Evolutionary conservation across 2,113 vertebrate genomes (phyloP), one percentile per base, ranked within the genome.

Genomic region (Tursiops truncatus): DNA sequence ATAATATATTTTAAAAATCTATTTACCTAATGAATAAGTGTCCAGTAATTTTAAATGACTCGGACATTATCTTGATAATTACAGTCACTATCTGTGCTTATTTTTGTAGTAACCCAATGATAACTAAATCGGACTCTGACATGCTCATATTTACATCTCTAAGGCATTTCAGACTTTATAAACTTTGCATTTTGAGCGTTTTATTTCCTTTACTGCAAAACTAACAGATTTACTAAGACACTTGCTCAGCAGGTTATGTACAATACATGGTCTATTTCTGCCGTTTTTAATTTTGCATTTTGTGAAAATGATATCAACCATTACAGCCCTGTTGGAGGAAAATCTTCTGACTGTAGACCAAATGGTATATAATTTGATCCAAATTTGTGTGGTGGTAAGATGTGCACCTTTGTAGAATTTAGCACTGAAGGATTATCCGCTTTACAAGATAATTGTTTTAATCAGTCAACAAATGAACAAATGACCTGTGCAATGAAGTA

Each of bases 391-490:
- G 25, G 36, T 47, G 0, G 13, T 63, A 53, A 23, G 13, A 91
- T 63, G 13, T 31, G 33, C 36, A 81, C 67, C 83, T 93, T 73
- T 93, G 73, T 60, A 84, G 63, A 96, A 93, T 58, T 58, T 31
- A 82, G 41, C 58, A 67, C 31, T 70, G 67, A 93, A 81, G 50
- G 50, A 94, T 95, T 82, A 79, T 95, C 53, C 80, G 28, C 77
- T 95, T 93, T 74, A 76, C 1, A 67, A 92, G 86, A 95, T 95
- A 93, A 83, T 86, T 84, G 33, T 94, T 96, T 95, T 82, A 97
- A 89, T 97, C 87, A 95, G 47, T 94, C 56, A 87, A 95, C 92
- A 96, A 87, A 93, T 95, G 62, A 94, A 89, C 62, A 95, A 86
- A 73, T 95, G 63, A 82, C 86, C 33, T 92, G 89, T 82, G 79